Evolutionary conservation across 1,140 invertebrate species (phyloP), one percentile per base, ranked within the genome.

Genomic region (Caenorhabditis latens): DNA sequence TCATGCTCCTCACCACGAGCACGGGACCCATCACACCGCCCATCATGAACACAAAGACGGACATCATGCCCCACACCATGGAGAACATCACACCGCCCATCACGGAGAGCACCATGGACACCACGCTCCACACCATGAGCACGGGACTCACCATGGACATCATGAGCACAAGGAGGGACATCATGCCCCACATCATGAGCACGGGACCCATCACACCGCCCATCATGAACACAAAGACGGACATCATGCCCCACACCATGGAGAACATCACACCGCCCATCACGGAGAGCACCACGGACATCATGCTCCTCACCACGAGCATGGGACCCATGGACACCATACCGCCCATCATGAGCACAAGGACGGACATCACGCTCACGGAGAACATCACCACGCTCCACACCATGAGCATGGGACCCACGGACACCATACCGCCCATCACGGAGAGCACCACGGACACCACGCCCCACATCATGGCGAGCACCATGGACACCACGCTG

Each of bases 31-130:
- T 24, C 61, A 65, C 14, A 24, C 11, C 11, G 3, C 61, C 61
- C 61, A 65, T 65, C 61, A 65, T 24, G 65, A 71, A 42, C 65
- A 67, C 65, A 67, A 67, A 42, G 42, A 67, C 0, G 65, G 65
- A 67, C 40, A 42, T 43, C 65, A 67, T 67, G 40, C 40, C 65
- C 40, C 40, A 19, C 65, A 71, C 14, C 40, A 71, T 19, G 65
- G 46, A 19, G 50, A 16, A 11, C 50, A 53, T n/a, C 21, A 50
- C 58, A 67, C 2, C n/a, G 16, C 13, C 40, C 61, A n/a, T 40
- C 61, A 24, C 8, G 57, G 57, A 40, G 61, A 32, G 11, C 61
- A 65, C 32, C 61, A 43, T 16, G 65, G 65, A 46, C 40, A 43
- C 24, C 65, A 71, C 46, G 40, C 40, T 42, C 40, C 40, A n/a